Percentiles rank a stretch among this genome's conserved stretches.
These are phyloP conservation scores for Chromis chromis DNA, from an alignment of 2,797 vertebrate genomes.

Conservation along the genomic window DNA sequence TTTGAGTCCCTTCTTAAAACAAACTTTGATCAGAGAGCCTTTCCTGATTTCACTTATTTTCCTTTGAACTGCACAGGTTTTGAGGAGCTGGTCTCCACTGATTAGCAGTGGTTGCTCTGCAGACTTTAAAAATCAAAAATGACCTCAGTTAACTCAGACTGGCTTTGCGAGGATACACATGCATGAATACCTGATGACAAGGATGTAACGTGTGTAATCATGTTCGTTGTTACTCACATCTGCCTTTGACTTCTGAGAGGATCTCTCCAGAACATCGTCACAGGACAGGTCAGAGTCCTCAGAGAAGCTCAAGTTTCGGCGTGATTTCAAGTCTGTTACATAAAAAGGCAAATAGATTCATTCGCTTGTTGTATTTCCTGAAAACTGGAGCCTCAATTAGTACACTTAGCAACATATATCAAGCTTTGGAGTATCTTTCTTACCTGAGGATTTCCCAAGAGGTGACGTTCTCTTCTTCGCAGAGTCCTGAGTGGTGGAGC, in stretches of 20 bases:
- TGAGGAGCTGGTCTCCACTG: not conserved
- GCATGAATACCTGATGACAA: not conserved
- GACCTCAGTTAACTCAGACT: not conserved
- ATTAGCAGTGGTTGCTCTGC: not conserved
- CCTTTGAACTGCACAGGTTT: not conserved
- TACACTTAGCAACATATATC: not conserved
- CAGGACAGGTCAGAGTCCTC: constrained; percentile 98
- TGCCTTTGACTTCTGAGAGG: constrained; percentile 94
- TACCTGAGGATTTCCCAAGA: constrained; percentile 87
- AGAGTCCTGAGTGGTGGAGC: constrained; percentile 90
- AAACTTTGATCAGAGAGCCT: too few relatives aligned
- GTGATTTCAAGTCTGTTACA: constrained; percentile 88
- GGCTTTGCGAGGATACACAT: not conserved
- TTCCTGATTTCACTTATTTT: too few relatives aligned
- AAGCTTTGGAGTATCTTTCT: not conserved
- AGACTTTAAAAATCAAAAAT: not conserved
- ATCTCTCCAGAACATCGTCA: constrained; percentile 93
- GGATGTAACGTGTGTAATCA: not conserved
- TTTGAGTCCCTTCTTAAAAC: too few relatives aligned
- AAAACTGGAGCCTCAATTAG: not conserved
- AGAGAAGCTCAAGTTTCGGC: constrained; percentile 93
- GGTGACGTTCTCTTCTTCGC: constrained; percentile 86
- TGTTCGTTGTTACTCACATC: constrained; percentile 86
- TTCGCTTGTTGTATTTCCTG: not conserved
- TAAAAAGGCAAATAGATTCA: not conserved